A percentile compares a stretch with the other conserved stretches of the same genome.
These are phyloP conservation scores for Subanguina moxae DNA, from an alignment of 1,140 invertebrate species.

Conservation along the genomic window DNA sequence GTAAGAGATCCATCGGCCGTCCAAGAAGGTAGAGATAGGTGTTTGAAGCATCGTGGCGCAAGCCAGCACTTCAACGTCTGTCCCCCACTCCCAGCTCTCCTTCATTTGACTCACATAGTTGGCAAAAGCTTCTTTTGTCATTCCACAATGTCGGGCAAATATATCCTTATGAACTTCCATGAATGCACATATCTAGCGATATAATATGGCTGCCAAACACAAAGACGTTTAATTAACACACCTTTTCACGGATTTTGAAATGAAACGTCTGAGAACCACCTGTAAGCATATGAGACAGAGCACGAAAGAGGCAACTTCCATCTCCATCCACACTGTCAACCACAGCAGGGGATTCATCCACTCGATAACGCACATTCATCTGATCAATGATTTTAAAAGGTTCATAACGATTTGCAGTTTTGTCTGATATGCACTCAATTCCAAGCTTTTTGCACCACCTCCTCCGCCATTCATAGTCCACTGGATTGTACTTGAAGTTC, in stretches of 20 bases:
- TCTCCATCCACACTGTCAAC: constrained; percentile 1
- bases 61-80: neutral
- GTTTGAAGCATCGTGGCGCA: constrained; percentile 11
- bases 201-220: no score
- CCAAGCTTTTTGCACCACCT: neutral
- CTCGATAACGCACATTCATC: neutral
- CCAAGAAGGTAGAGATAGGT: neutral
- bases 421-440: neutral
- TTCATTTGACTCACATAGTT: neutral
- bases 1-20: constrained; percentile 4
- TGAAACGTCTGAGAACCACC: constrained; percentile 4
- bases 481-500: neutral
- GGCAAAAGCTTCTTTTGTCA: neutral
- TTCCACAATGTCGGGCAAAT: no score
- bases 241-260: neutral
- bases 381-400: neutral
- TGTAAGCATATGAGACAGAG: constrained; percentile 1
- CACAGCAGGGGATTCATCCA: neutral
- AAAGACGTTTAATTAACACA: neutral
- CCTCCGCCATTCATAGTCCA: neutral
- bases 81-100: neutral
- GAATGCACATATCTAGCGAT: no score
- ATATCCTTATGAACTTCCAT: no score
- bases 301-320: constrained; percentile 11
- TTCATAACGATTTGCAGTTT: neutral